Conservation (phyloP, 2,888 invertebrate species). For the Andrena bucephala region DNA sequence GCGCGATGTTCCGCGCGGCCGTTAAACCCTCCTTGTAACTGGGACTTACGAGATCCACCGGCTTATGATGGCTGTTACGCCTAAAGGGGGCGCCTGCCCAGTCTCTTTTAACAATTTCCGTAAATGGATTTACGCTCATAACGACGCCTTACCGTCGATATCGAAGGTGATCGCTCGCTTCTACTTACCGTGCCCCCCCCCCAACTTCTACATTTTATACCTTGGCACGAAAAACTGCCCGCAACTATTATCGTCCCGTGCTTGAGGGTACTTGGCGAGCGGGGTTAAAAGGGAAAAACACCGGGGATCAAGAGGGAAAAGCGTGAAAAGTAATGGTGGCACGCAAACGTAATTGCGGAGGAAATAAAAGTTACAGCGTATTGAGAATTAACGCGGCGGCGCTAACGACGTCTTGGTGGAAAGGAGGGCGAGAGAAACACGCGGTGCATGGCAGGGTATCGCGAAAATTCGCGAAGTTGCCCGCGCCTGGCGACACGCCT, state of each 20-base stretch:
- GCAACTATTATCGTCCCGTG: neutral
- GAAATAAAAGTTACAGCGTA: conserved; percentile 4
- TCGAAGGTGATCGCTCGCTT: conserved; percentile 40
- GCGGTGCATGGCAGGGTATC: conserved; percentile 1
- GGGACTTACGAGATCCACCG: conserved; percentile 58
- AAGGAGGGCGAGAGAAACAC: neutral
- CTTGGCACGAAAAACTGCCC: neutral
- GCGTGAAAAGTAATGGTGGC: neutral
- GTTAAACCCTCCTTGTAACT: conserved; percentile 60
- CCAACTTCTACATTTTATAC: no score
- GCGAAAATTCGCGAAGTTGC: conserved; percentile 53
- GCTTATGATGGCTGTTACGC: conserved; percentile 53
- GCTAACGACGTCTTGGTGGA: conserved; percentile 40
- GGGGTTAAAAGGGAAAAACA: neutral
- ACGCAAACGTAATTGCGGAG: neutral
- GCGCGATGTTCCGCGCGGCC: conserved; percentile 40
- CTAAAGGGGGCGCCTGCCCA: conserved; percentile 30
- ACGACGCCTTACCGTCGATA: conserved; percentile 28
- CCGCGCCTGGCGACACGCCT: conserved; percentile 54
- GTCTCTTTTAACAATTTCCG: conserved; percentile 59
- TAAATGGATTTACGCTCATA: conserved; percentile 55
- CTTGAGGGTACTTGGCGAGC: neutral
- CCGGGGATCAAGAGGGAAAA: neutral
- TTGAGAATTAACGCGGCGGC: conserved; percentile 15
- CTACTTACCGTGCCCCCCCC: neutral